Percentiles rank a stretch among this genome's conserved stretches.
phyloP scores from a whole-genome alignment of 1,140 invertebrate species.

The Drosophila truncata region DNA sequence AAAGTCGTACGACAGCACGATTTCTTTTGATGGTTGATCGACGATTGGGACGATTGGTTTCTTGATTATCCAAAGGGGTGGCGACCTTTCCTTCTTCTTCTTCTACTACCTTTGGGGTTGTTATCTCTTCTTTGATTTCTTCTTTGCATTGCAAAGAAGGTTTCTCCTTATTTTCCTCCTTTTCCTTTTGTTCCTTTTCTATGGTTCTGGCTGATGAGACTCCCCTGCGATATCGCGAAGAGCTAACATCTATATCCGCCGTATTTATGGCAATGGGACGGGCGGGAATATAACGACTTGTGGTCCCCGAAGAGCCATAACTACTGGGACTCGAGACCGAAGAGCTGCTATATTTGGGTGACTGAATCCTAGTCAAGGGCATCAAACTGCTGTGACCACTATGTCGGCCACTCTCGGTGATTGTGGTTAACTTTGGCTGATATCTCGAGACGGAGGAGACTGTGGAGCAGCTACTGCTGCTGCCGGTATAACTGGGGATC shows the following conservation, averaged over 20 bases:
- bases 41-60: conserved; percentile 68
- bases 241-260: conserved; percentile 92
- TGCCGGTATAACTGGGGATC: conserved; percentile 45
- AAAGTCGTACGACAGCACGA: conserved; percentile 90
- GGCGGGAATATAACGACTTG: conserved; percentile 86
- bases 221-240: conserved; percentile 86
- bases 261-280: conserved; percentile 91
- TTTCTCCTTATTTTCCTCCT: not conserved
- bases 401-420: conserved; percentile 87
- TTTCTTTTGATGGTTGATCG: conserved; percentile 89
- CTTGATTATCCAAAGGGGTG: conserved; percentile 5
- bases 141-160: not conserved
- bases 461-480: conserved; percentile 53
- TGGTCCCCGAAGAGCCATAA: conserved; percentile 37
- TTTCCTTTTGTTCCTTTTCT: conserved; percentile 15
- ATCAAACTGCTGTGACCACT: conserved; percentile 65
- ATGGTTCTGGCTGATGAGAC: conserved; percentile 38
- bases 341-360: conserved; percentile 84
- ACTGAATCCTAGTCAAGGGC: conserved; percentile 85
- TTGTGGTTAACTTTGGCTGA: conserved; percentile 91
- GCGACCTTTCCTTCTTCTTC: conserved; percentile 26
- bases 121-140: conserved; percentile 7
- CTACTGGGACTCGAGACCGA: conserved; percentile 36
- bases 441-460: conserved; percentile 85
- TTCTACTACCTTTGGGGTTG: not conserved